A percentile compares a stretch with the other conserved stretches of the same genome.
Conservation (phyloP, 35 echinoderm and acorn worm species). For the Chiridota heheva region DNA sequence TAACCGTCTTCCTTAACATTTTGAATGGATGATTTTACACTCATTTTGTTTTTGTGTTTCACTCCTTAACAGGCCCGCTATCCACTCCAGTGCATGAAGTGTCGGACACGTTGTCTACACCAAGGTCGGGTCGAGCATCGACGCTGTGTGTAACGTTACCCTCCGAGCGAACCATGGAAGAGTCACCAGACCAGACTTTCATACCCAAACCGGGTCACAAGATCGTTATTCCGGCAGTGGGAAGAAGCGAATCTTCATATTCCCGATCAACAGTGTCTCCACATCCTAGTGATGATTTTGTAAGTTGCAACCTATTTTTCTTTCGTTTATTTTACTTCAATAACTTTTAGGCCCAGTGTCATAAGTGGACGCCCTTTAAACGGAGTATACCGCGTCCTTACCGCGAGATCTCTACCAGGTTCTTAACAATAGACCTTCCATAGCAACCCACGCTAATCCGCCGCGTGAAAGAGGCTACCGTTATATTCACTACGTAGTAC, state of each 20-base stretch:
- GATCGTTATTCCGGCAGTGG: background rate
- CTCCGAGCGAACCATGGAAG: background rate
- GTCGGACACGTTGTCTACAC: constrained; percentile 43
- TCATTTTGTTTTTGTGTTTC: background rate
- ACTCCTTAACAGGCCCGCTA: constrained; percentile 24
- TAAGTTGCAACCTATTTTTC: constrained; percentile 29
- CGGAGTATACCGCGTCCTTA: no score
- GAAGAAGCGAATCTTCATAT: constrained; percentile 3
- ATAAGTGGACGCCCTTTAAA: no score
- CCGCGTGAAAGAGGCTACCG: no score
- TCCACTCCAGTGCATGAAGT: constrained; percentile 24
- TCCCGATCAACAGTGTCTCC: constrained; percentile 22
- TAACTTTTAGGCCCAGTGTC: no score
- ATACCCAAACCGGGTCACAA: background rate
- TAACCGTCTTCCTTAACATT: no score
- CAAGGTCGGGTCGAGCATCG: constrained; percentile 47
- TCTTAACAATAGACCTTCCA: no score
- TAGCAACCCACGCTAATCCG: no score
- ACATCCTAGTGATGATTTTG: constrained; percentile 65
- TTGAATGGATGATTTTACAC: no score
- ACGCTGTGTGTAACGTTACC: constrained; percentile 58
- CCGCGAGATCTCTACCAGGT: no score
- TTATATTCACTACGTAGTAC: no score
- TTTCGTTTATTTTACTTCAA: background rate
- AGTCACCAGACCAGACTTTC: background rate